Evolutionary conservation across 2,888 invertebrate species (phyloP).

Genomic region (Drosophila prolongata): DNA sequence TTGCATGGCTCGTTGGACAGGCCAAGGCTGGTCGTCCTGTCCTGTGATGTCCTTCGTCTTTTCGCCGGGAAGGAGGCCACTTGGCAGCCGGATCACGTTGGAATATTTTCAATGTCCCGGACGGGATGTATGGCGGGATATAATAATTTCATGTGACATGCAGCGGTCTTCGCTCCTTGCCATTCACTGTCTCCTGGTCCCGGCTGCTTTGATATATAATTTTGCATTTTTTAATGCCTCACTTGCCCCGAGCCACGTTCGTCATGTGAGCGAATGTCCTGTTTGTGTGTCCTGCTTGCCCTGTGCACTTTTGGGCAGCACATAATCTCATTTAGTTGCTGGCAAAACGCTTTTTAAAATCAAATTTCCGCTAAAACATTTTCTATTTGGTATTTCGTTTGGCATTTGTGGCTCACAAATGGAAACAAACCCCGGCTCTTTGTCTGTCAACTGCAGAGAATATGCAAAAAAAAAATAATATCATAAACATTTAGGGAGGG

Average conservation of each 20-base stretch:
- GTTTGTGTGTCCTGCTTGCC: slow-evolving; percentile 1
- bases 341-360: slow-evolving; percentile 83
- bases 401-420: slow-evolving; percentile 57
- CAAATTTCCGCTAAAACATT: slow-evolving; percentile 82
- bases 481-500: slow-evolving; percentile 13
- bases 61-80: slow-evolving; percentile 41
- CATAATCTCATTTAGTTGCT: slow-evolving; percentile 82
- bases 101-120: slow-evolving; percentile 71
- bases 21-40: slow-evolving; percentile 47
- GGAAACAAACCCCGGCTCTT: slow-evolving; percentile 27
- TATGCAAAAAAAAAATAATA: background rate
- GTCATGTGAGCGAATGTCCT: slow-evolving; percentile 26
- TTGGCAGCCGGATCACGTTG: slow-evolving; percentile 70
- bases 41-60: slow-evolving; percentile 27
- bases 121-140: slow-evolving; percentile 55
- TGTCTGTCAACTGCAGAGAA: slow-evolving; percentile 13
- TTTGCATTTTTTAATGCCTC: slow-evolving; percentile 80
- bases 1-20: slow-evolving; percentile 53
- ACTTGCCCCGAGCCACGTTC: slow-evolving; percentile 63
- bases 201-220: slow-evolving; percentile 78
- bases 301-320: slow-evolving; percentile 73
- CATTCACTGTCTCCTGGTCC: slow-evolving; percentile 11
- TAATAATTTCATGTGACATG: slow-evolving; percentile 80
- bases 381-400: slow-evolving; percentile 69
- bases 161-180: slow-evolving; percentile 54